Percentiles rank a stretch among this genome's conserved stretches.
Conservation (phyloP, 2,888 invertebrate species). For the Pyralis farinalis region DNA sequence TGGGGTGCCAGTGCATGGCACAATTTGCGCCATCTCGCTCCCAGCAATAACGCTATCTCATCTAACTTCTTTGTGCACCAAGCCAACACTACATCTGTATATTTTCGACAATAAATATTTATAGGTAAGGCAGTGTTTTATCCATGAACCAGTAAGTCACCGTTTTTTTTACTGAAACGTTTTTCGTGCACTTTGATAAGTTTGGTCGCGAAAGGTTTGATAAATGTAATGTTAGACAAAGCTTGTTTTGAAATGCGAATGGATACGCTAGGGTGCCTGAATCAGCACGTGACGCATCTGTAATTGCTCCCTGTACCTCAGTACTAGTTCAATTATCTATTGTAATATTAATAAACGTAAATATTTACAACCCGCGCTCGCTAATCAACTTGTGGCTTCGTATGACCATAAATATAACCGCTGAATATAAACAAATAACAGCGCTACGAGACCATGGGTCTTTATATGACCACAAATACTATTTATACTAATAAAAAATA, state of each 20-base stretch:
- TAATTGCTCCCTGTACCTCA: no score
- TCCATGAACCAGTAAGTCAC: not conserved
- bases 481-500: no score
- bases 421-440: no score
- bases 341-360: no score
- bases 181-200: no score
- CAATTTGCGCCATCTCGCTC: slow-evolving; percentile 50
- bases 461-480: no score
- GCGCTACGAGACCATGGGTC: no score
- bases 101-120: slow-evolving; percentile 2
- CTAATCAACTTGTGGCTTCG: no score
- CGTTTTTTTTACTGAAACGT: slow-evolving; percentile 30
- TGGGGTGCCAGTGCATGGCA: slow-evolving; percentile 60
- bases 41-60: slow-evolving; percentile 41
- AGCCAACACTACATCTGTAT: slow-evolving; percentile 9
- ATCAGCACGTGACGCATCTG: slow-evolving; percentile 36
- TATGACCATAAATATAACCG: no score
- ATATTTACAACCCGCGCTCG: no score
- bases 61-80: slow-evolving; percentile 42
- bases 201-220: slow-evolving; percentile 47
- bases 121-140: not conserved
- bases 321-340: no score
- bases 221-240: slow-evolving; percentile 56
- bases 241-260: slow-evolving; percentile 52
- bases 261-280: not conserved